These are phyloP conservation scores for Rafetus swinhoei DNA, from an alignment of 2,113 vertebrate species.

Conservation along the genomic window DNA sequence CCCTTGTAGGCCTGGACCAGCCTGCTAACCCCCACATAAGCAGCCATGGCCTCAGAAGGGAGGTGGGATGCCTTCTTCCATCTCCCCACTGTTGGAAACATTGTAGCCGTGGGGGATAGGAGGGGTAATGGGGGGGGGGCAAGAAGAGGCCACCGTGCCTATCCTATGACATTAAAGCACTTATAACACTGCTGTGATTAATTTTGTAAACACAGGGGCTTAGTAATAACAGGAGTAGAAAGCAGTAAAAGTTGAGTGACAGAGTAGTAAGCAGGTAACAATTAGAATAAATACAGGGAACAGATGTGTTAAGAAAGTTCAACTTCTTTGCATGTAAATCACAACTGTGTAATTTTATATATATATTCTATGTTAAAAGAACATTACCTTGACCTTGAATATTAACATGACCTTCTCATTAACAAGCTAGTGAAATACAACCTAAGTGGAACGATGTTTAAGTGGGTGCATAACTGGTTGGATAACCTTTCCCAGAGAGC, in stretches of 20 bases:
- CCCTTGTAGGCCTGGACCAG: background rate
- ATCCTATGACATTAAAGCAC: background rate
- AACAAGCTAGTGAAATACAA: no score
- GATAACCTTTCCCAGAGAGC: no score
- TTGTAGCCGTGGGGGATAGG: background rate
- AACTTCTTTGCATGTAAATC: background rate
- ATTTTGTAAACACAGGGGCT: background rate
- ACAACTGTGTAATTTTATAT: background rate
- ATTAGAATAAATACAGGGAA: background rate
- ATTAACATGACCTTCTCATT: no score
- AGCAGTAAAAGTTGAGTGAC: background rate
- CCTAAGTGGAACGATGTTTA: no score
- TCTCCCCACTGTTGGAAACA: background rate
- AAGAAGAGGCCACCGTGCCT: background rate
- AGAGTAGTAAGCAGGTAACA: background rate
- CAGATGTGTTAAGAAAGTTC: background rate
- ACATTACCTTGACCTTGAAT: background rate
- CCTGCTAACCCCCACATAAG: background rate
- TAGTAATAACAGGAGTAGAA: background rate
- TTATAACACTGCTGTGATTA: background rate
- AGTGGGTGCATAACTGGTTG: no score
- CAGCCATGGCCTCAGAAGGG: background rate
- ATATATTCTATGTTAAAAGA: background rate
- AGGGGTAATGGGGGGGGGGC: background rate
- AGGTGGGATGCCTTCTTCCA: background rate